Evolutionary conservation across 2,888 invertebrate genomes (phyloP).

Genomic region (Xestia xanthographa): DNA sequence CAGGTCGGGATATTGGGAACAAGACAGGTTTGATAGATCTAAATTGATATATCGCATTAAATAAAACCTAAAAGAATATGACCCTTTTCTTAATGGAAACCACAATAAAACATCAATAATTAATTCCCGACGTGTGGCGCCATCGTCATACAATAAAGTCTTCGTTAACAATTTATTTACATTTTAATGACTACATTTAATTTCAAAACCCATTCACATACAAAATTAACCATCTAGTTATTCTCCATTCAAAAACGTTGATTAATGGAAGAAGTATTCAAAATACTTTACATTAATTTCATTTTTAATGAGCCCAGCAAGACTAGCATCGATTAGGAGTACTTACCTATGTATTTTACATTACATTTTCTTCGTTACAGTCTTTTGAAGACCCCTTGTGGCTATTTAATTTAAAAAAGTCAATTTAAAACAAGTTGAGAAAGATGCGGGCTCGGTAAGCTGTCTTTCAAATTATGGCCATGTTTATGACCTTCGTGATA

Average conservation of each 20-base stretch:
- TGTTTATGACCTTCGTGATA: constrained; percentile 9
- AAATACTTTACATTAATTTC: constrained; percentile 26
- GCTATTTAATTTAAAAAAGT: constrained; percentile 51
- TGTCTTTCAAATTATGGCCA: constrained; percentile 12
- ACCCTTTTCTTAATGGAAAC: background rate
- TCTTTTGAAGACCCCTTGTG: constrained; percentile 57
- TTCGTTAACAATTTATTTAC: constrained; percentile 14
- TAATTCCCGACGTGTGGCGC: constrained; percentile 16
- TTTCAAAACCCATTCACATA: constrained; percentile 31
- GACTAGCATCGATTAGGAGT: constrained; percentile 28
- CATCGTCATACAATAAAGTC: background rate
- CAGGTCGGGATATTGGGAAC: no score
- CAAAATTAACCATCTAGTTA: constrained; percentile 11
- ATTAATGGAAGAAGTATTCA: constrained; percentile 35
- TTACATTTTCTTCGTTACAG: constrained; percentile 20
- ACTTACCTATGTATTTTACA: constrained; percentile 30
- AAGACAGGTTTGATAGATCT: no score
- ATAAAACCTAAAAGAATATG: background rate
- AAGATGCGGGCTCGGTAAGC: constrained; percentile 38
- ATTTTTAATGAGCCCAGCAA: constrained; percentile 52
- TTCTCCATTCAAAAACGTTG: constrained; percentile 17
- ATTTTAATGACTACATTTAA: constrained; percentile 26
- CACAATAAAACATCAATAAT: background rate
- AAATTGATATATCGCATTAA: no score
- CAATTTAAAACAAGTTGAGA: constrained; percentile 13